Evolutionary conservation across 2,888 invertebrate species (phyloP).

Genomic region (Emmelina monodactyla): DNA sequence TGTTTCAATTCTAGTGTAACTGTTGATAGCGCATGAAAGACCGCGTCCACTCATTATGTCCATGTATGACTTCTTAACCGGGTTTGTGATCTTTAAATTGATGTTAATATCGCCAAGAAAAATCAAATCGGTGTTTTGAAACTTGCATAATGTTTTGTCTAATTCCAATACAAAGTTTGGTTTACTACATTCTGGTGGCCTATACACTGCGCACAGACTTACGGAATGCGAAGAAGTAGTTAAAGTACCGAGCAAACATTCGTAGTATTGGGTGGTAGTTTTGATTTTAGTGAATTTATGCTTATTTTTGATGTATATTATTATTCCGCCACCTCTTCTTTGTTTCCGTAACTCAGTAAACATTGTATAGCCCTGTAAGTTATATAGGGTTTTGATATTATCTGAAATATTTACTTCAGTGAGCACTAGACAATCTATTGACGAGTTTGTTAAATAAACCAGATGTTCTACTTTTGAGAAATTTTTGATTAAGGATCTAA

Average conservation of each 20-base stretch:
- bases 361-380: too few species aligned
- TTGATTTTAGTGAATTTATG: constrained; percentile 7
- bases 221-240: constrained; percentile 6
- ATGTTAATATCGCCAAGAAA: constrained; percentile 9
- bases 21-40: constrained; percentile 12
- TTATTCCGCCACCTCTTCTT: constrained; percentile 15
- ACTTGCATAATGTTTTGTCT: background rate
- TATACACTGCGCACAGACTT: constrained; percentile 14
- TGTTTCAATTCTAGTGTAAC: constrained; percentile 13
- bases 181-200: constrained; percentile 13
- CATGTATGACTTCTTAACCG: constrained; percentile 6
- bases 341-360: too few species aligned
- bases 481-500: constrained; percentile 6
- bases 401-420: background rate
- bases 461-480: constrained; percentile 4
- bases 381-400: too few species aligned
- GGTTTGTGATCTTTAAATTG: constrained; percentile 3
- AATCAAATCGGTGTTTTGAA: constrained; percentile 1
- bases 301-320: constrained; percentile 9
- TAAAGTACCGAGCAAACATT: constrained; percentile 11
- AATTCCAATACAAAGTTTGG: constrained; percentile 13
- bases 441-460: background rate
- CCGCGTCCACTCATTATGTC: constrained; percentile 9
- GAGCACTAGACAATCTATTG: background rate
- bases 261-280: constrained; percentile 10